These are phyloP conservation scores for Acleris holmiana DNA, from an alignment of 2,888 invertebrate genomes.

Conservation along the genomic window DNA sequence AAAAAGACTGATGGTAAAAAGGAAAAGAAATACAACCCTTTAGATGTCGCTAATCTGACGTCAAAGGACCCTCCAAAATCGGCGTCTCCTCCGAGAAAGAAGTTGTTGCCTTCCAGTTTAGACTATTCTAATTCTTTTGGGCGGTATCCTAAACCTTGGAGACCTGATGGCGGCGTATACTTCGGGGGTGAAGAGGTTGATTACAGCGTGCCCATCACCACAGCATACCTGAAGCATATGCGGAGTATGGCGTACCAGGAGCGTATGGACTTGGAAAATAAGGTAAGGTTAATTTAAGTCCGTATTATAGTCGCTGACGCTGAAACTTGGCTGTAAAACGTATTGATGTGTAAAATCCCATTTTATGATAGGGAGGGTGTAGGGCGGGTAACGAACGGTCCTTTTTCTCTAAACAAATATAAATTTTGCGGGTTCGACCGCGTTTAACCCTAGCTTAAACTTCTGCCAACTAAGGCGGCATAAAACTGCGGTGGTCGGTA, in stretches of 20 bases:
- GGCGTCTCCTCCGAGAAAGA: constrained; percentile 77
- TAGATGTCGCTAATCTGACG: constrained; percentile 86
- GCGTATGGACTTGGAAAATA: constrained; percentile 63
- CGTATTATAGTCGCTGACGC: constrained; percentile 9
- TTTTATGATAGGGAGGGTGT: constrained; percentile 29
- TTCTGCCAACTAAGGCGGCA: constrained; percentile 59
- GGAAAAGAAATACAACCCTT: constrained; percentile 84
- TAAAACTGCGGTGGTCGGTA: constrained; percentile 58
- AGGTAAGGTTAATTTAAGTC: constrained; percentile 59
- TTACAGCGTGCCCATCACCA: constrained; percentile 94
- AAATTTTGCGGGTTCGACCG: constrained; percentile 55
- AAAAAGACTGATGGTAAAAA: constrained; percentile 65
- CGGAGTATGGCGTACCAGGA: constrained; percentile 86
- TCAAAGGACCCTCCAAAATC: constrained; percentile 85
- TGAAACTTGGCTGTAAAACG: constrained; percentile 18
- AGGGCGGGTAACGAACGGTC: constrained; percentile 23
- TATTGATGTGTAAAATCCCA: constrained; percentile 32
- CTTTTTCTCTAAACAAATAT: constrained; percentile 61
- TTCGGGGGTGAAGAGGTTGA: constrained; percentile 86
- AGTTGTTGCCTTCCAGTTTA: constrained; percentile 65
- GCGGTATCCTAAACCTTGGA: constrained; percentile 86
- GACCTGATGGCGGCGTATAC: constrained; percentile 75
- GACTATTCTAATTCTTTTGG: constrained; percentile 70
- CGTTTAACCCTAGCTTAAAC: constrained; percentile 62
- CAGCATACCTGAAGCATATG: constrained; percentile 94